Base-by-base conservation (phyloP, 2,113 vertebrate species). In the Pandion haliaetus region DNA sequence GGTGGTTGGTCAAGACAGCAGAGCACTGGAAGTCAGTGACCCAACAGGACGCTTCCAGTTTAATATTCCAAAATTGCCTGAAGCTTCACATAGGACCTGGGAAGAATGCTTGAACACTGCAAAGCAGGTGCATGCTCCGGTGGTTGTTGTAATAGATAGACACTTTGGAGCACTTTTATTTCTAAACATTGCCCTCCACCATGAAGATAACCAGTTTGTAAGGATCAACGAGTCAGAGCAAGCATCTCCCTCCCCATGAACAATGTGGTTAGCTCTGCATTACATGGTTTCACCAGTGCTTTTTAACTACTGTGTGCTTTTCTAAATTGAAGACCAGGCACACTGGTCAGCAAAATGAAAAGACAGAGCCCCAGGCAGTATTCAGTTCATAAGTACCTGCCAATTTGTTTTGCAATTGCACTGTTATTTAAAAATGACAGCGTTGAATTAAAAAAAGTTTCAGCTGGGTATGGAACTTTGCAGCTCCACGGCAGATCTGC, bases 261-360 rank as follows among this genome's bases (percentile, higher is more conserved):
- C 79, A 25, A 44, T 20, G 40, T 1, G 88, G 88, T 63, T 67
- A 66, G 42, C 24, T 71, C 69, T 78, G 78, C 95, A 77, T 90
- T 72, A 40, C 69, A 54, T 90, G 59, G 25, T 82, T 92, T 76
- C 47, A 72, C 70, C 61, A 54, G 73, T 17, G 45, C 59, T 92
- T 91, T 86, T 57, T 70, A 82, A 84, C 40, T 73, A 66, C 55
- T 38, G 65, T 49, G 45, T 82, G 50, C 79, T 84, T 80, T 85
- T 88, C 85, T 92, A 85, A 95, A 93, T 81, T 92, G 91, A 73
- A 96, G 93, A 45, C 67, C 58, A 52, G 71, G 50, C 92, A 57
- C 74, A 47, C 55, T 86, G 94, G 90, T 93, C 86, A 93, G 83
- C 91, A 71, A 90, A 94, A 90, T 91, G 93, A 86, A 77, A 95